Evolutionary conservation across 2,113 vertebrate genomes (phyloP).

Genomic region (Apteryx owenii): DNA sequence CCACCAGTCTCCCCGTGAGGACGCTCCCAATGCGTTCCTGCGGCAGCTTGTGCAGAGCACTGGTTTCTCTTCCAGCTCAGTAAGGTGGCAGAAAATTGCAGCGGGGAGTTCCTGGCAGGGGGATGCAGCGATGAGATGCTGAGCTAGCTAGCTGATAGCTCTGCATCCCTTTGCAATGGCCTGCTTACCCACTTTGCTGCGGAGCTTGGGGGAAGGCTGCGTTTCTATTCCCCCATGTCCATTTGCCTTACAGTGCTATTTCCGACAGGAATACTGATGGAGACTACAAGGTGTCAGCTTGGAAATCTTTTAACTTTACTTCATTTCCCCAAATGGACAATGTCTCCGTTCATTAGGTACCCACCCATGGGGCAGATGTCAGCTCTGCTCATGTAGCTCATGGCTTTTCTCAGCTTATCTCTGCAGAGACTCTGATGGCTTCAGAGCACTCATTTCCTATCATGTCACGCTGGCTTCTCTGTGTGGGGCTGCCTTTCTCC

Average conservation of each 20-base stretch:
- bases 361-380: constrained; percentile 36
- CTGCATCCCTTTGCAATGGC: background rate
- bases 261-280: background rate
- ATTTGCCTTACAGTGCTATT: background rate
- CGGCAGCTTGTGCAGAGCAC: background rate
- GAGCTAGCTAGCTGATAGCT: background rate
- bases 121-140: background rate
- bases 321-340: constrained; percentile 32
- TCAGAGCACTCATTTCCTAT: background rate
- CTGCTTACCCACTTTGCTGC: background rate
- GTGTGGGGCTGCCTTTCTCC: background rate
- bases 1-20: accelerated
- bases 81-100: background rate
- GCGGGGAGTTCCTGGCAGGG: accelerated
- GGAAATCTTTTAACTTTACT: constrained; percentile 6
- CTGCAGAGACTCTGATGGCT: background rate
- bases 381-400: background rate
- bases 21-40: background rate
- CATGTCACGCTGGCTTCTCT: background rate
- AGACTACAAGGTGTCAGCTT: constrained; percentile 26
- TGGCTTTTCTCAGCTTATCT: constrained; percentile 40
- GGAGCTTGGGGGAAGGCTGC: accelerated
- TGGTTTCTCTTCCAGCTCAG: background rate
- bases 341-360: constrained; percentile 34
- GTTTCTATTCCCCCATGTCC: background rate